Conservation (phyloP, 2,113 vertebrate species). For the Copsychus sechellarum region DNA sequence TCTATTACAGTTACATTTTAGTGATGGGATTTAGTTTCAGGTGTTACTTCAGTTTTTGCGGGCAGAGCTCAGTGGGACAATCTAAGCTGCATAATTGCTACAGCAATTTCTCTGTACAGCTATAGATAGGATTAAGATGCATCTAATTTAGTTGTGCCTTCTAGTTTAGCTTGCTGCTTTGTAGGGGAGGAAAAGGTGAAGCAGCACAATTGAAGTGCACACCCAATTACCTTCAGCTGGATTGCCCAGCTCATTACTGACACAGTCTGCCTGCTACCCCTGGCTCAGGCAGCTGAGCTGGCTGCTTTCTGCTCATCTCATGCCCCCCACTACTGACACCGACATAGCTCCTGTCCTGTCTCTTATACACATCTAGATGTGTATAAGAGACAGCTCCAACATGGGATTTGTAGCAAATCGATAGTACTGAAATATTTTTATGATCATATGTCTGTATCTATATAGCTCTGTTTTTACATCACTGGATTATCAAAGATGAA, state of each 20-base stretch:
- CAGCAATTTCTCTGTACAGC: background rate
- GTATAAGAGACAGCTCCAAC: too few relatives aligned
- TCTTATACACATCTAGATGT: too few relatives aligned
- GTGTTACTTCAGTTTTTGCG: background rate
- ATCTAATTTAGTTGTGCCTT: background rate
- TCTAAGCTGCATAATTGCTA: background rate
- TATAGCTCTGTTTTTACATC: background rate
- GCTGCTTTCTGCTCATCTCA: background rate
- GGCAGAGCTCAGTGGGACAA: background rate
- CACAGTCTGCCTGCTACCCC: accelerated
- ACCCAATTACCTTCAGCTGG: background rate
- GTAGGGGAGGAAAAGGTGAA: background rate
- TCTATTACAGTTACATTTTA: background rate
- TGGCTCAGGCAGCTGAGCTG: background rate
- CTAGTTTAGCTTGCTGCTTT: background rate
- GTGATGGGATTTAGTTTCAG: background rate
- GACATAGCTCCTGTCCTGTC: background rate
- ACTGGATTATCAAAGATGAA: background rate
- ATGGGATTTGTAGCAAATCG: background rate
- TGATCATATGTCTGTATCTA: background rate
- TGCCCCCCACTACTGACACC: background rate
- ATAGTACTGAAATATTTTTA: background rate
- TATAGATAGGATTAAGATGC: background rate
- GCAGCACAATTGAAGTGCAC: background rate
- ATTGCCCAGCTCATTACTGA: background rate